Conservation (phyloP, 2,888 invertebrate species). For the Notodonta ziczac region DNA sequence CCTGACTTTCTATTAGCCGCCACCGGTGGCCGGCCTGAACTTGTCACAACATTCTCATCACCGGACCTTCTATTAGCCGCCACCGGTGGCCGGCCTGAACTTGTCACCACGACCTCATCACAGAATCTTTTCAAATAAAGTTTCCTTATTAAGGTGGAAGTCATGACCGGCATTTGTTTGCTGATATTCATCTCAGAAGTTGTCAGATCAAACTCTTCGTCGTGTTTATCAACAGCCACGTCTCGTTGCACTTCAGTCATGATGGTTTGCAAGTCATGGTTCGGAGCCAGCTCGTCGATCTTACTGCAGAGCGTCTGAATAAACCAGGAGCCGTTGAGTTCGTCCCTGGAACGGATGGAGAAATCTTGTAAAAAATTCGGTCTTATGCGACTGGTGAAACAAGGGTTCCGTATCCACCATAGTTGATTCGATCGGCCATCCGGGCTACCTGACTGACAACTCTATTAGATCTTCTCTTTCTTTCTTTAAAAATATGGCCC, state of each 20-base stretch:
- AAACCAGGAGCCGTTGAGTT: constrained; percentile 67
- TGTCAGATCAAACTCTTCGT: constrained; percentile 46
- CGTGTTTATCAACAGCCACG: constrained; percentile 61
- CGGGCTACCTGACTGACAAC: too few species aligned
- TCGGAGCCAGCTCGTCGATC: constrained; percentile 50
- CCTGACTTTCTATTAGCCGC: too few species aligned
- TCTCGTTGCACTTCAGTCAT: constrained; percentile 63
- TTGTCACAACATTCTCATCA: too few species aligned
- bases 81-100: neutral
- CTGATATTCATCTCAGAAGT: constrained; percentile 53
- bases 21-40: too few species aligned
- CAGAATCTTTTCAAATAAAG: constrained; percentile 53
- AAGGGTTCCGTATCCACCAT: too few species aligned
- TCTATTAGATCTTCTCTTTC: too few species aligned
- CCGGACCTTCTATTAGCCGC: too few species aligned
- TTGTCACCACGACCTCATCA: constrained; percentile 21
- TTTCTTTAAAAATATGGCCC: too few species aligned
- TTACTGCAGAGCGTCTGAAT: constrained; percentile 68
- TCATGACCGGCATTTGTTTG: constrained; percentile 60
- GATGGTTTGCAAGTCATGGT: constrained; percentile 63
- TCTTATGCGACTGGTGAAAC: too few species aligned
- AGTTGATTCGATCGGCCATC: too few species aligned
- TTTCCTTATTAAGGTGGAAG: constrained; percentile 62
- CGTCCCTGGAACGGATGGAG: constrained; percentile 46
- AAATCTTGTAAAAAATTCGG: neutral